Evolutionary conservation across 2,113 vertebrate genomes (phyloP).

Genomic region (Aphyosemion australe): DNA sequence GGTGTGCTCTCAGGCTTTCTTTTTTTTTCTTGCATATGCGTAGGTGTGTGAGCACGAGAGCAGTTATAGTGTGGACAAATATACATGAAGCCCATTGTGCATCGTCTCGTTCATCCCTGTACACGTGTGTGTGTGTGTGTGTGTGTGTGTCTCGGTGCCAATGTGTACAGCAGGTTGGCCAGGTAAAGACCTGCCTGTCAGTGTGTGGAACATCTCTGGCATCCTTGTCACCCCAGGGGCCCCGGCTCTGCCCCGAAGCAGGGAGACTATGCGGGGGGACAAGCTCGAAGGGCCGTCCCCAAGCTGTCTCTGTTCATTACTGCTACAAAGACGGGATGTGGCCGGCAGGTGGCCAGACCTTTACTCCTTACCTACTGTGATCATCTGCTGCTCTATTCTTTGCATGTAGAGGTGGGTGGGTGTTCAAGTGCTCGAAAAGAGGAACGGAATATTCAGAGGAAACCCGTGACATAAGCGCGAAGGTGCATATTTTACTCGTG

Average conservation of each 20-base stretch:
- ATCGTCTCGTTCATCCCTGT: constrained; percentile 13
- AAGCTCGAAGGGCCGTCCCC: constrained; percentile 87
- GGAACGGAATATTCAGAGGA: constrained; percentile 28
- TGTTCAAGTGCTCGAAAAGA: constrained; percentile 31
- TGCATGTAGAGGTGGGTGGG: constrained; percentile 42
- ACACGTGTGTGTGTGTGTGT: constrained; percentile 2
- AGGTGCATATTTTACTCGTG: constrained; percentile 54
- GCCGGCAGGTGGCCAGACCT: constrained; percentile 91
- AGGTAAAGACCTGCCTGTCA: constrained; percentile 85
- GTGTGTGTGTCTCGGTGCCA: constrained; percentile 21
- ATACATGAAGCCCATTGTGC: constrained; percentile 15
- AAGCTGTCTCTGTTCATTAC: constrained; percentile 98
- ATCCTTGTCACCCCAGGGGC: constrained; percentile 89
- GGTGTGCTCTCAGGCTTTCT: constrained; percentile 10
- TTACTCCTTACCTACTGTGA: constrained; percentile 85
- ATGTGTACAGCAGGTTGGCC: constrained; percentile 80
- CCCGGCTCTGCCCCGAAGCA: constrained; percentile 82
- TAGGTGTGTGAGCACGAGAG: constrained; percentile 35
- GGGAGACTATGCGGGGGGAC: constrained; percentile 65
- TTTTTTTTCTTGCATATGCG: constrained; percentile 4
- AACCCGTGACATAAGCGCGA: constrained; percentile 42
- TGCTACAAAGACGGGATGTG: constrained; percentile 85
- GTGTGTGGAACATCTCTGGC: constrained; percentile 86
- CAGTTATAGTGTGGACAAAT: constrained; percentile 18
- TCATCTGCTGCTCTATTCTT: constrained; percentile 79